Percentiles rank a stretch among this genome's conserved stretches.
These are phyloP conservation scores for Cyclina sinensis DNA, from an alignment of 1,140 invertebrate genomes.

Conservation along the genomic window DNA sequence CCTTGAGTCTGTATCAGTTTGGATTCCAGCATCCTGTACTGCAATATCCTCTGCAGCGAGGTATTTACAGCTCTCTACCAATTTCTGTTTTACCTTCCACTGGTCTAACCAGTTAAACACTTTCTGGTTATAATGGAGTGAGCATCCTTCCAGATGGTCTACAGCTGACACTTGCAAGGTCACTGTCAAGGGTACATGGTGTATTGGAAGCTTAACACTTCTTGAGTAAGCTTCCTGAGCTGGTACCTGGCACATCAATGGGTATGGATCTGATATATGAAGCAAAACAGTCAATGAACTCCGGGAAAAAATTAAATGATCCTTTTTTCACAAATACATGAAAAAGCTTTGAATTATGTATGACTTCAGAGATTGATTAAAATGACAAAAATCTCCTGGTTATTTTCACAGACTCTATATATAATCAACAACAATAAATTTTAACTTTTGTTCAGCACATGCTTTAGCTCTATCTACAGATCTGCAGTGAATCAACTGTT, in stretches of 20 bases:
- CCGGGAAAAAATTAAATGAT: no score
- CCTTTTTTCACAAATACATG: no score
- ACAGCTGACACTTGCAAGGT: conserved; percentile 22
- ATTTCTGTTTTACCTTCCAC: neutral
- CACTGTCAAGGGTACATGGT: conserved; percentile 32
- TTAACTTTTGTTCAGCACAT: no score
- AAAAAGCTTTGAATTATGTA: no score
- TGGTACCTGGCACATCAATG: conserved; percentile 4
- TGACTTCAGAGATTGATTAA: no score
- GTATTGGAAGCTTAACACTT: neutral
- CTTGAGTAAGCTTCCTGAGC: neutral
- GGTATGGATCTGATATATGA: conserved; percentile 53
- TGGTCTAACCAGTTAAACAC: neutral
- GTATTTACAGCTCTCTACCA: neutral
- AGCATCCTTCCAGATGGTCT: neutral
- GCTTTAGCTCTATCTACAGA: no score
- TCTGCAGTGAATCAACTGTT: no score
- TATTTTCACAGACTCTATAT: no score
- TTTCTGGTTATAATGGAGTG: conserved; percentile 19
- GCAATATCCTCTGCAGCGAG: neutral
- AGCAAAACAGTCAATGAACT: no score
- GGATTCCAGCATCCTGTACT: neutral
- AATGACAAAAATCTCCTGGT: no score
- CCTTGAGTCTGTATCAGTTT: neutral
- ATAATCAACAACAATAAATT: no score